A percentile compares a stretch with the other conserved stretches of the same genome.
phyloP scores from a whole-genome alignment of 2,888 invertebrate genomes.

The Hemistola chrysoprasaria region DNA sequence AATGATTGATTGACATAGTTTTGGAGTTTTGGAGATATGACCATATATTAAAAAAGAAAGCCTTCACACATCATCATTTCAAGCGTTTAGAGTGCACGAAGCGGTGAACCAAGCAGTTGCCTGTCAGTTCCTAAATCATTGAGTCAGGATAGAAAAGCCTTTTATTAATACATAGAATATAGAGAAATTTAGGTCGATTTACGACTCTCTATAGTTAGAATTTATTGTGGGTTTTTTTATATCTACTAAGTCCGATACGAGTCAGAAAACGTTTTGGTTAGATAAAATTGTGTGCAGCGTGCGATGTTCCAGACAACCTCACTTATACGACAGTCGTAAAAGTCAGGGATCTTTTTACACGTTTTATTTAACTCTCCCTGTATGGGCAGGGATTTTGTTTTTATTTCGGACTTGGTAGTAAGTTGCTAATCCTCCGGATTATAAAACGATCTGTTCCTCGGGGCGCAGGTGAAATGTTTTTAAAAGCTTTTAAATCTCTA shows the following conservation, averaged over 20 bases:
- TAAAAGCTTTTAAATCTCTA: background rate
- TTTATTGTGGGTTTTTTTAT: constrained; percentile 21
- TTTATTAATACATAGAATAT: constrained; percentile 30
- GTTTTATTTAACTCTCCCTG: constrained; percentile 29
- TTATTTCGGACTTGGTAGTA: constrained; percentile 25
- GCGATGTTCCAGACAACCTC: constrained; percentile 24
- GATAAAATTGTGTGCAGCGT: constrained; percentile 23
- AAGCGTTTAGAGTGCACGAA: no score
- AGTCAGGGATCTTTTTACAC: constrained; percentile 29
- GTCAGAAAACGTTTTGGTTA: constrained; percentile 22
- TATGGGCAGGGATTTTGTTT: constrained; percentile 28
- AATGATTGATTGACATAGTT: no score
- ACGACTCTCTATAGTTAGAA: constrained; percentile 16
- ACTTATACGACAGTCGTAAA: constrained; percentile 31
- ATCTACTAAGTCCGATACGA: constrained; percentile 20
- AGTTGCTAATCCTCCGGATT: constrained; percentile 25
- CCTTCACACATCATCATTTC: no score
- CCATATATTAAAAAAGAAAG: no score
- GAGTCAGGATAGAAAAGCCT: no score
- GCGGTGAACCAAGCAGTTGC: no score
- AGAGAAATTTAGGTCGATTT: constrained; percentile 22
- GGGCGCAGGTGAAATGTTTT: constrained; percentile 1
- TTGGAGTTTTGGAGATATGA: no score
- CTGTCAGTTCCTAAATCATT: no score
- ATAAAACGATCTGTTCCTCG: background rate